Conservation (phyloP, 2,888 invertebrate genomes). For the Cephus pygmeus region DNA sequence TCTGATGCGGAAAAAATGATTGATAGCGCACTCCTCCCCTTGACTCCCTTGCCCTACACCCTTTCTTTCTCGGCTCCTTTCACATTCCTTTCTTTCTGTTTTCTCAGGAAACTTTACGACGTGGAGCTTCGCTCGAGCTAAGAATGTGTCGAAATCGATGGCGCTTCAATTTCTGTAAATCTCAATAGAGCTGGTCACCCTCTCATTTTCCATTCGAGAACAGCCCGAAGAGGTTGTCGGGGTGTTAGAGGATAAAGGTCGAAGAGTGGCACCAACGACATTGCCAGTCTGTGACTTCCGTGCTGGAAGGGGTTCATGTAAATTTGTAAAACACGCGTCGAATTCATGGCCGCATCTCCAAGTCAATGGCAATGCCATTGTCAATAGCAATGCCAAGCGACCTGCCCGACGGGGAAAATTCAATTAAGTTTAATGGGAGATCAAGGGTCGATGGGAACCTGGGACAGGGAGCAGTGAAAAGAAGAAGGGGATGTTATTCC, state of each 20-base stretch:
- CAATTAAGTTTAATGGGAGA: conserved; percentile 71
- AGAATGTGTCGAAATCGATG: conserved; percentile 13
- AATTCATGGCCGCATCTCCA: conserved; percentile 34
- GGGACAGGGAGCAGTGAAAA: background rate
- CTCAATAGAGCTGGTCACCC: conserved; percentile 12
- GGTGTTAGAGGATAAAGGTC: background rate
- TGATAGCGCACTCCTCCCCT: conserved; percentile 6
- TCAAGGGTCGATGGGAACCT: conserved; percentile 32
- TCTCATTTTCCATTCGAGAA: background rate
- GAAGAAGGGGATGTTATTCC: background rate
- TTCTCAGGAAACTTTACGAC: background rate
- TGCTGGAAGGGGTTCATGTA: conserved; percentile 34
- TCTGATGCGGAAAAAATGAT: conserved; percentile 23
- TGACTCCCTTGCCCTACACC: background rate
- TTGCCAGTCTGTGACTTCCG: background rate
- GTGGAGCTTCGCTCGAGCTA: background rate
- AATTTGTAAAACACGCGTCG: conserved; percentile 48
- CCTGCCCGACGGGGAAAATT: conserved; percentile 64
- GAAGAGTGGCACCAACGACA: background rate
- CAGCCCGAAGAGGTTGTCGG: background rate
- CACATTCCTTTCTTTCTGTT: background rate
- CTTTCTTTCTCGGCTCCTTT: background rate
- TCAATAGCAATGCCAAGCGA: conserved; percentile 27
- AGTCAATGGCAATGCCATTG: conserved; percentile 44
- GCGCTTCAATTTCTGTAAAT: conserved; percentile 20